Conservation (phyloP, 2,888 invertebrate species). For the Vesta saturnalis region DNA sequence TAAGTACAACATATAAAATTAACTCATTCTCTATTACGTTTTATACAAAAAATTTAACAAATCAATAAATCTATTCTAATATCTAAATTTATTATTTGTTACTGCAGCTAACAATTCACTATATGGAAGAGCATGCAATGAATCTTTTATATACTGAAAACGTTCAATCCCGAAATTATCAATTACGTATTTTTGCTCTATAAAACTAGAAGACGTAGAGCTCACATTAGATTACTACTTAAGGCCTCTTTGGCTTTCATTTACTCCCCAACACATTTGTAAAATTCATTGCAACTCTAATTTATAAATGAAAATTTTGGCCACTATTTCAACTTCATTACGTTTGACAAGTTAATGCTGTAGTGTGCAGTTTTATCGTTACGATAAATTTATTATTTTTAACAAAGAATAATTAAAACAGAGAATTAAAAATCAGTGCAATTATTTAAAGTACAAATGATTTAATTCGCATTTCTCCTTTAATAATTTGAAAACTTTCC, state of each 20-base stretch:
- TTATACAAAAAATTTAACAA: constrained; percentile 32
- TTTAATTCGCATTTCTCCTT: no score
- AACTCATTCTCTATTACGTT: constrained; percentile 26
- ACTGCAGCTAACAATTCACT: constrained; percentile 26
- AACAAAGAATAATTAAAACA: no score
- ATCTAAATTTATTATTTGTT: constrained; percentile 18
- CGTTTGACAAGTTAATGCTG: neutral
- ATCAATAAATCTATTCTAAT: constrained; percentile 29
- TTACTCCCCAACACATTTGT: neutral
- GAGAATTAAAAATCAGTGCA: no score
- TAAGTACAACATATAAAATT: constrained; percentile 38
- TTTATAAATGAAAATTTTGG: neutral
- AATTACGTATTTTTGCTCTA: no score
- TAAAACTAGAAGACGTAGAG: neutral
- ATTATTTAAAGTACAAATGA: no score
- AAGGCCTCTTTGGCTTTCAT: constrained; percentile 14
- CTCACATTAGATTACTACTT: neutral
- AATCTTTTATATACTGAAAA: neutral
- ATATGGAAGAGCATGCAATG: constrained; percentile 26
- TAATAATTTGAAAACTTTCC: no score
- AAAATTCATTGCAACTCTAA: constrained; percentile 11
- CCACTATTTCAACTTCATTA: neutral
- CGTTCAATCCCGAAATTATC: no score
- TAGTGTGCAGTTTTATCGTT: no score
- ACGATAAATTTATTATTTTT: no score